phyloP scores from a whole-genome alignment of 2,888 invertebrate species.

The Drosophila barbarae region DNA sequence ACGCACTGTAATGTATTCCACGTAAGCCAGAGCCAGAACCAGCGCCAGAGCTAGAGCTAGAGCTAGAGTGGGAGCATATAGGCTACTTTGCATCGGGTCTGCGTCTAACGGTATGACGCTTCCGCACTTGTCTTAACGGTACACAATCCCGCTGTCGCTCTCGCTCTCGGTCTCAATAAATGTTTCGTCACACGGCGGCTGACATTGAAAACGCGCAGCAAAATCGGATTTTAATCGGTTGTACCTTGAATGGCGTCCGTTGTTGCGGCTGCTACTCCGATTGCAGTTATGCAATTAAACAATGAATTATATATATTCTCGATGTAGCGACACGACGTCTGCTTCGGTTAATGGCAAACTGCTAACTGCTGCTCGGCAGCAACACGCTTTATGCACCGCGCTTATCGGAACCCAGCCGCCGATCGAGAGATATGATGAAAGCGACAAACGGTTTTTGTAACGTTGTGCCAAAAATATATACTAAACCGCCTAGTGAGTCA shows the following conservation, averaged over 20 bases:
- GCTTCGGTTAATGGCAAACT: slow-evolving; percentile 41
- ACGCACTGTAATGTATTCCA: slow-evolving; percentile 67
- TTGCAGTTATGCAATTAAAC: slow-evolving; percentile 26
- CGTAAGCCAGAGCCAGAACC: slow-evolving; percentile 46
- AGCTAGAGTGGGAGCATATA: slow-evolving; percentile 8
- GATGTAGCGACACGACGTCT: slow-evolving; percentile 21
- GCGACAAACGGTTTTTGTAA: slow-evolving; percentile 4
- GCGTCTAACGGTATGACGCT: slow-evolving; percentile 58
- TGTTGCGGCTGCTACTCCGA: neutral
- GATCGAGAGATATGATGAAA: slow-evolving; percentile 36
- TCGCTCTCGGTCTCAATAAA: slow-evolving; percentile 7
- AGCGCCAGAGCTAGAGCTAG: neutral
- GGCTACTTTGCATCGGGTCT: slow-evolving; percentile 42
- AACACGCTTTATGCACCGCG: slow-evolving; percentile 45
- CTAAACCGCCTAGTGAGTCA: neutral
- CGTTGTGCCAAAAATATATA: neutral
- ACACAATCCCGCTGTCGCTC: slow-evolving; percentile 13
- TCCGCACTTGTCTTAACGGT: slow-evolving; percentile 68
- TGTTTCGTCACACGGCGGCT: slow-evolving; percentile 3
- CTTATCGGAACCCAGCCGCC: slow-evolving; percentile 40
- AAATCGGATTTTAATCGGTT: slow-evolving; percentile 28
- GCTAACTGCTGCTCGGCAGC: slow-evolving; percentile 46
- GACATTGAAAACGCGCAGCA: slow-evolving; percentile 16
- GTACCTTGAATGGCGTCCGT: slow-evolving; percentile 25
- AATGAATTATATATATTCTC: slow-evolving; percentile 14